These are phyloP conservation scores for Cyphotilapia sp. DNA, from an alignment of 2,113 vertebrate genomes.

Conservation along the genomic window DNA sequence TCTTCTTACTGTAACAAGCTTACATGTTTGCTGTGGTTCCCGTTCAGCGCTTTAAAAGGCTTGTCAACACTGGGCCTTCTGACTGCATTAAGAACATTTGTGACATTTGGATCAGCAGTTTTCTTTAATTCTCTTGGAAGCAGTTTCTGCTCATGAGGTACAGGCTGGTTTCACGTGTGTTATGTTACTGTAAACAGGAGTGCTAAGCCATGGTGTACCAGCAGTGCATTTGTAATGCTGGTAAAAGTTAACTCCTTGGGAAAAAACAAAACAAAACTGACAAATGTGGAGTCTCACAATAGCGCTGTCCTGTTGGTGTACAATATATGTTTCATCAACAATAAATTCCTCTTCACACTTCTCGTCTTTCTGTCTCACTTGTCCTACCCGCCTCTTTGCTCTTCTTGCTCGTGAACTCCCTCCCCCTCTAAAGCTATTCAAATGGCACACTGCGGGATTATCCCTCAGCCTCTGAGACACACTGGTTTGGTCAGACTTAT, in stretches of 20 bases:
- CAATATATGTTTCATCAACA: background rate
- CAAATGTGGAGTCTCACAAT: background rate
- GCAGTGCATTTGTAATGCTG: background rate
- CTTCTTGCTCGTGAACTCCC: constrained; percentile 13
- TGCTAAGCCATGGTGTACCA: background rate
- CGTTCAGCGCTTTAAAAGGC: constrained; percentile 29
- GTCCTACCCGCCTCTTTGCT: constrained; percentile 32
- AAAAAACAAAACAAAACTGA: background rate
- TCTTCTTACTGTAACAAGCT: constrained; percentile 70
- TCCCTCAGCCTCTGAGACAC: constrained; percentile 63
- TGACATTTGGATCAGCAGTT: background rate
- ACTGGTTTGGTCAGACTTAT: constrained; percentile 45
- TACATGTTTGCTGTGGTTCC: constrained; percentile 54
- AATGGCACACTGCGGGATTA: constrained; percentile 71
- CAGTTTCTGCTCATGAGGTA: background rate
- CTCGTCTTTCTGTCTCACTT: background rate
- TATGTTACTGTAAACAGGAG: background rate
- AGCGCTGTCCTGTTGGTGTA: background rate
- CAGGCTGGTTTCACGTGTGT: background rate
- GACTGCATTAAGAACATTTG: background rate
- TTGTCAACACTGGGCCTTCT: background rate
- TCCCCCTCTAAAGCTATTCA: constrained; percentile 67
- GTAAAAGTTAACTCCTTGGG: background rate
- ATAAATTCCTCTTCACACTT: background rate
- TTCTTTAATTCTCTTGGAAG: background rate